These are phyloP conservation scores for Catostomus latipinnis DNA, from an alignment of 2,797 vertebrate species.

Conservation along the genomic window DNA sequence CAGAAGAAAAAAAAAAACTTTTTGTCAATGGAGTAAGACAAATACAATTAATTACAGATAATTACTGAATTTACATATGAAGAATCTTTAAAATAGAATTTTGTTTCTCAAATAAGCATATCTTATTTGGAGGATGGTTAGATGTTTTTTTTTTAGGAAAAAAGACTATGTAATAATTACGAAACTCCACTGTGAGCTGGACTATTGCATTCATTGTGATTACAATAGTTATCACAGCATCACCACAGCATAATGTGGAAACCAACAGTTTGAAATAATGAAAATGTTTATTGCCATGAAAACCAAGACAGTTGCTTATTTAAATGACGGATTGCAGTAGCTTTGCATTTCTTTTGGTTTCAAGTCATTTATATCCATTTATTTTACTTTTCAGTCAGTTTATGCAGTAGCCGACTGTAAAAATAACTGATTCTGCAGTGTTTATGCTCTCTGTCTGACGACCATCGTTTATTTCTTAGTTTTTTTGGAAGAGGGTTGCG, in stretches of 20 bases:
- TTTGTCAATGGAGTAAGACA: no score
- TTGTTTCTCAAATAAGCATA: no score
- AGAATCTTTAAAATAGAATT: no score
- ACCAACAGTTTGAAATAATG: neutral
- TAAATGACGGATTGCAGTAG: neutral
- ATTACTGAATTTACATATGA: no score
- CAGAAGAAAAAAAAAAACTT: no score
- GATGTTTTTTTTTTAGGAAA: no score
- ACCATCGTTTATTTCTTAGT: neutral
- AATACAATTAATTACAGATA: no score
- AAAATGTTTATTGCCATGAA: neutral
- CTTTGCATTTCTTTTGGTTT: neutral
- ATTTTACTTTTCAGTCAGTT: neutral
- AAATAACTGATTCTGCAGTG: neutral
- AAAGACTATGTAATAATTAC: no score
- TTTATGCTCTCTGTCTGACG: neutral
- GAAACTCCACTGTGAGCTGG: neutral
- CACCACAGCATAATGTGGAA: neutral
- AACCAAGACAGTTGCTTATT: neutral
- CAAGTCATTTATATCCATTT: conserved; percentile 13
- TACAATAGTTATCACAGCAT: neutral
- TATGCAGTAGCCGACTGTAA: neutral
- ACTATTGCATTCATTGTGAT: neutral
- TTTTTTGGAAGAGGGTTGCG: neutral
- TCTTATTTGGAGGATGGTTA: no score